These are phyloP conservation scores for Parascotia fuliginaria DNA, from an alignment of 2,888 invertebrate species.

Conservation along the genomic window DNA sequence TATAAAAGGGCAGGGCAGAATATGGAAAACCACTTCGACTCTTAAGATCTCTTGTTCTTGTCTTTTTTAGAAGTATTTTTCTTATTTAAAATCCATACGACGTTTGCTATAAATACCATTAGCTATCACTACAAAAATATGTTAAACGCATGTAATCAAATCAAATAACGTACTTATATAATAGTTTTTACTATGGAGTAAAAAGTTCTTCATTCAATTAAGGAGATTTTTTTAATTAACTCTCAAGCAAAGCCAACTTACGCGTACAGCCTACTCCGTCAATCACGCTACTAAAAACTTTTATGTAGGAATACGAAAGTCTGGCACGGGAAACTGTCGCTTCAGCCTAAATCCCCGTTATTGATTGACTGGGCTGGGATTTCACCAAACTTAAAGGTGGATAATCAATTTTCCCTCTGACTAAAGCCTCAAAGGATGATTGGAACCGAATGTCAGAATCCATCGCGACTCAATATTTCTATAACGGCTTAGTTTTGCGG, in stretches of 20 bases:
- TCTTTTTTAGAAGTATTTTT: no score
- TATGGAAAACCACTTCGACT: no score
- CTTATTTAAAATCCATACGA: no score
- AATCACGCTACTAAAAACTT: not conserved
- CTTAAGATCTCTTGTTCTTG: no score
- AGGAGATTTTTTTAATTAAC: not conserved
- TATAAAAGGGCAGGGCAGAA: no score
- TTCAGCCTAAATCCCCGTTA: slow-evolving; percentile 21
- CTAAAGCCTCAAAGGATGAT: slow-evolving; percentile 45
- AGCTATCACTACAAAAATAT: no score
- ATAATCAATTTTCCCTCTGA: slow-evolving; percentile 41
- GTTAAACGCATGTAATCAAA: no score
- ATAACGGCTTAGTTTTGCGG: slow-evolving; percentile 16
- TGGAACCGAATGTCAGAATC: slow-evolving; percentile 38
- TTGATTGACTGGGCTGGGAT: slow-evolving; percentile 36
- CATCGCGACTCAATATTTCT: slow-evolving; percentile 40
- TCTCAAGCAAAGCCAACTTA: not conserved
- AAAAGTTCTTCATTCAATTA: no score
- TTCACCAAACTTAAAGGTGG: slow-evolving; percentile 45
- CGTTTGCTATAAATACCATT: no score
- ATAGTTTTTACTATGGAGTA: no score
- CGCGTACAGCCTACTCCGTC: not conserved
- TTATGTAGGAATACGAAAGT: not conserved
- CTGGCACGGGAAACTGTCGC: slow-evolving; percentile 15
- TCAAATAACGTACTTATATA: no score